Conservation (phyloP, 2,113 vertebrate species). For the Bothrops jararaca region DNA sequence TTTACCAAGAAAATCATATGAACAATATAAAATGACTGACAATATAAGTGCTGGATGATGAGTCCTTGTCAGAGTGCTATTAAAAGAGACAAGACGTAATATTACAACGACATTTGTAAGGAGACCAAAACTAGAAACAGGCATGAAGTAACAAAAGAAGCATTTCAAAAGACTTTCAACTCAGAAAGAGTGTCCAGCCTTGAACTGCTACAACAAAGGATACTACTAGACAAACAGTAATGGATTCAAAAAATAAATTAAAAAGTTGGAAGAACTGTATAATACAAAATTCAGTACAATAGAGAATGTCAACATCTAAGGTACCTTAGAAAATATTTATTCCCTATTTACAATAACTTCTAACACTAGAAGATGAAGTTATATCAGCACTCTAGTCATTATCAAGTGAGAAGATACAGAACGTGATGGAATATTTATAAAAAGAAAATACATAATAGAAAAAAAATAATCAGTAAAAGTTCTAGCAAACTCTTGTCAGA, state of each 20-base stretch:
- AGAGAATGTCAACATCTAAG: background rate
- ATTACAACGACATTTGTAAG: background rate
- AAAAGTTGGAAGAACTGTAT: background rate
- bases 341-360: background rate
- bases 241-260: background rate
- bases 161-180: background rate
- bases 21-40: background rate
- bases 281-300: background rate
- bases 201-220: background rate
- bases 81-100: background rate
- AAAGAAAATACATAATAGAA: background rate
- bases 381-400: background rate
- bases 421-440: background rate
- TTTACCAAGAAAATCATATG: background rate
- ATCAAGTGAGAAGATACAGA: background rate
- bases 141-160: background rate
- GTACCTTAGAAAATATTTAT: background rate
- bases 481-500: background rate
- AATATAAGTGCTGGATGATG: background rate
- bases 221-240: background rate
- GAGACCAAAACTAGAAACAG: background rate
- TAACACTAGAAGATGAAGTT: background rate
- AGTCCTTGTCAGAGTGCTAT: background rate
- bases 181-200: background rate
- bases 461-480: background rate